Evolutionary conservation across 2,797 vertebrate species (phyloP), one percentile per base, ranked within the genome.

Genomic region (Spondyliosoma cantharus): DNA sequence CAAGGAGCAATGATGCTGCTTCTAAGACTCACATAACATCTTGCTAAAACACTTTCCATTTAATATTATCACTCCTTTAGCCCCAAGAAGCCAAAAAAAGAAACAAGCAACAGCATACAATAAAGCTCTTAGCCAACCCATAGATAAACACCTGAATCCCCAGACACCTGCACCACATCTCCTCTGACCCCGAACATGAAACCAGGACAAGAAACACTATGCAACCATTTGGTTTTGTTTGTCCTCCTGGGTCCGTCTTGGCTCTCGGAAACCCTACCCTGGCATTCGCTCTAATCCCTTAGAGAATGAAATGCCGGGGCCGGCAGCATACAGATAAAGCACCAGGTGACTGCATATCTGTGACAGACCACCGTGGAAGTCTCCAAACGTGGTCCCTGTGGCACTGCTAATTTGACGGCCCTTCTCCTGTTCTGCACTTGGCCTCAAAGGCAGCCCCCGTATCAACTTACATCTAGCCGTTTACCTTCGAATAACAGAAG

Each of bases 221-320:
- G 88, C 86, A 84, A 83, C 90, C 85, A 76, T 92, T 92, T 89
- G 84, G 89, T 87, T 92, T 84, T 84, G 89, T 91, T 90, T 90
- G 83, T 90, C 86, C 85, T 87, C 84, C 83, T 6, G 78, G 80
- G 87, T 76, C 85, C 61, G 80, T 82, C 83, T 88, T 88, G 83
- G 86, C 85, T 88, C 82, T 54, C 17, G 9, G 91, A 89, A 92
- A 93, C 87, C 71, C 78, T 77, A 92, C 46, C 81, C 88, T 74
- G 86, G 78, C 86, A 67, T 90, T 88, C 37, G 15, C 86, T 69
- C 78, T 90, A 88, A 92, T 93, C 90, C 86, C 89, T 32, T 29
- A 17, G 87, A 87, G 88, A 91, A 70, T 74, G 75, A 89, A 80
- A 79, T 15, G 65, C 67, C n/a, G 72, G 72, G 65, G 84, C 73